Conservation (phyloP, 1,140 invertebrate species). For the Tetragonula clypearis region DNA sequence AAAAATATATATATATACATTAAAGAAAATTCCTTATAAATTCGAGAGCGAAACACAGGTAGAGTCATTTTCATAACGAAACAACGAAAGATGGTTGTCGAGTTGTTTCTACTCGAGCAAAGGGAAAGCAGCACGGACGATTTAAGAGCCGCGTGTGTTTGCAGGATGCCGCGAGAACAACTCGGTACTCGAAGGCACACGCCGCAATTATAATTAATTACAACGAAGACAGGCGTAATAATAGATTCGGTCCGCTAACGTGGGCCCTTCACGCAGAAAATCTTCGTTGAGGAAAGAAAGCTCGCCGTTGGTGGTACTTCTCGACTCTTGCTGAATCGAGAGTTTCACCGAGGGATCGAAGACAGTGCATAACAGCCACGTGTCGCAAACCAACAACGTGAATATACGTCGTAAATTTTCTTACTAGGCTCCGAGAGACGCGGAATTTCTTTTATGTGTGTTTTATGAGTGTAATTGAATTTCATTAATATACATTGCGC, state of each 20-base stretch:
- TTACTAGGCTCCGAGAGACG: not conserved
- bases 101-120: not conserved
- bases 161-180: not conserved
- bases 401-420: conserved; percentile 1
- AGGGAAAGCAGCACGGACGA: not conserved
- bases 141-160: conserved; percentile 22
- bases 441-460: not conserved
- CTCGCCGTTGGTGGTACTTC: conserved; percentile 31
- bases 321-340: not conserved
- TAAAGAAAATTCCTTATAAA: not conserved
- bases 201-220: conserved; percentile 56
- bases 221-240: conserved; percentile 48
- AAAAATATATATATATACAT: not conserved
- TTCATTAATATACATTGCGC: not conserved
- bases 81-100: too few species aligned
- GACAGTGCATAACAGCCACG: not conserved
- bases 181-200: conserved; percentile 24
- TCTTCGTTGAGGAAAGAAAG: conserved; percentile 24
- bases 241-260: conserved; percentile 42
- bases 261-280: conserved; percentile 38
- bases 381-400: not conserved
- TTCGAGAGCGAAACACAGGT: not conserved
- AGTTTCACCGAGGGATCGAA: not conserved
- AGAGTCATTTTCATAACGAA: not conserved
- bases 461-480: not conserved